Base-by-base conservation (phyloP, 1,140 invertebrate species). In the Drosophila ananassae region DNA sequence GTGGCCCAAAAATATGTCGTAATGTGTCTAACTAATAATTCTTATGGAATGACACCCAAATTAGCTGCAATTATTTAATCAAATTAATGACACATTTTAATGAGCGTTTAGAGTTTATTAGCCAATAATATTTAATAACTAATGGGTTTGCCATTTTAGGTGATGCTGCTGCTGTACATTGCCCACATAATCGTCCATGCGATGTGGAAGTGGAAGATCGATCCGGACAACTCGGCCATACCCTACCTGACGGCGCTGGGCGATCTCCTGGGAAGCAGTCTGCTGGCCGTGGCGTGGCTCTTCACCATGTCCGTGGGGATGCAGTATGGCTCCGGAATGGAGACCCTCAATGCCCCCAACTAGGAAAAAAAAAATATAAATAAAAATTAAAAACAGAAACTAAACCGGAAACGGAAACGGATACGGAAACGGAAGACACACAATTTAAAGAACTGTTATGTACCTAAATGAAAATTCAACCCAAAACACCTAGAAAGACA, bases 211-310 rank as follows among this genome's bases (percentile, higher is more conserved):
- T 93, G 93, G 77, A 96, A 96, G 87, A 96, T 98, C 73, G 98
- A 99, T 93, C 98, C 98, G 2, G 98, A 99, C 91, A 99, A 98
- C 92, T 97, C 97, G n/a, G 97, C 98, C 13, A 99, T 99, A 69
- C 98, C 98, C 2, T 98, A 98, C 92, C 93, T 99, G 48, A 99
- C 98, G 2, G 97, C 98, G 2, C 87, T 99, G 1, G 98, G 98
- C 13, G 98, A 99, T 92, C 94, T 99, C 2, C 93, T 98, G 1
- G 98, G 98, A 13, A 98, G 98, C 2, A 94, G 95, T 25, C 94
- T 99, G 72, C 92, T 99, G 12, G 95, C 96, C 1, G 77, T 95
- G 2, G 96, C 97, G n/a, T 98, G 98, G 91, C 93, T 95, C 61
- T 94, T 98, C 67, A 94, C 98, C 2, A 94, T 94, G 69, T 77